Base-by-base conservation (phyloP, 2,888 invertebrate genomes). In the Phyllotreta striolata region DNA sequence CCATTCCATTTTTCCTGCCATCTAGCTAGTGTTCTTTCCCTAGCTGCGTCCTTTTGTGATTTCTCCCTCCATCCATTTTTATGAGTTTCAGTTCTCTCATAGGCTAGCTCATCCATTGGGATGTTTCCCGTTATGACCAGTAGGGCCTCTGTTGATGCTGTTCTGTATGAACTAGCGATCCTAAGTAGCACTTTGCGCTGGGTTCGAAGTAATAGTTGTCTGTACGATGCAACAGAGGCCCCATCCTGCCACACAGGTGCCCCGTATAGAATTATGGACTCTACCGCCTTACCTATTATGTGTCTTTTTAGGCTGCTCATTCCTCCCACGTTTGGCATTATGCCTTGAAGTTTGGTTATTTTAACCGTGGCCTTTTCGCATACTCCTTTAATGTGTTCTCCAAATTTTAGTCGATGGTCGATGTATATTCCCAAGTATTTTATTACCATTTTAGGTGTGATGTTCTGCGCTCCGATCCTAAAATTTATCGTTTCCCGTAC, bases 271-370 rank as follows among this genome's bases (percentile, higher is more conserved):
- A 59, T 3, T 7, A 59, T 46, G 5, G 59, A 59, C 6, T n/a
- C 8, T 1, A 47, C 52, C 3, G 41, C 52, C 2, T 41, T n/a
- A 9, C 40, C 6, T 8, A 59, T 34, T 8, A 59, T 8, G 9
- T 5, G 13, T 41, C 59, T 49, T 24, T 52, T 39, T 4, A 6
- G 4, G 8, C 51, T 51, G 6, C 39, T 12, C 14, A 52, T 49
- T 3, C 59, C 59, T 8, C 51, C 38, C 7, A 52, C 41, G 12
- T 59, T 59, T 14, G n/a, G 59, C 12, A 59, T 49, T 35, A 51
- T 8, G 8, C 38, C 12, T 5, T 4, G 7, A n/a, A 52, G n/a
- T 4, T 39, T 41, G 4, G 6, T 3, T 3, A 12, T 3, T 6
- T 3, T 46, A 3, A 24, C 9, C 2, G 13, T n/a, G 2, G 10